These are phyloP conservation scores for Coptodon bakossiorum DNA, from an alignment of 2,113 vertebrate genomes.

Conservation along the genomic window DNA sequence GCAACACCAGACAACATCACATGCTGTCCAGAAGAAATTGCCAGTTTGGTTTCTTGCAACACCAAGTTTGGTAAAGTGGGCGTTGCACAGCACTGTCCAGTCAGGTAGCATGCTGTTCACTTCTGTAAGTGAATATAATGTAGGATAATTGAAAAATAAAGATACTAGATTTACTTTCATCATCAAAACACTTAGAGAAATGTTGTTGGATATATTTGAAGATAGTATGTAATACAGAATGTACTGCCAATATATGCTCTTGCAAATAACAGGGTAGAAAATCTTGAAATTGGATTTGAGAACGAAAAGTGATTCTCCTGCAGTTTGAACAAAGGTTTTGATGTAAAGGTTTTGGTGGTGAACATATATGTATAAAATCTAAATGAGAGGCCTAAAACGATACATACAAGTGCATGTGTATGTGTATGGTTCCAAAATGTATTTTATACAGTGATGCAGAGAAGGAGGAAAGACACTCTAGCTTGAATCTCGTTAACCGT, in stretches of 20 bases:
- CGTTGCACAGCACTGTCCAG: background rate
- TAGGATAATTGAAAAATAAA: background rate
- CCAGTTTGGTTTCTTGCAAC: background rate
- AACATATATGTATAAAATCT: too few relatives aligned
- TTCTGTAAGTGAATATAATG: background rate
- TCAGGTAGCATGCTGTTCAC: accelerated
- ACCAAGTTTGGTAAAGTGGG: background rate
- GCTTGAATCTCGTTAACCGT: accelerated
- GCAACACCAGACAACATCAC: background rate
- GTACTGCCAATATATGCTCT: background rate
- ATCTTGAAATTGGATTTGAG: background rate
- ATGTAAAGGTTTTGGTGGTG: too few relatives aligned
- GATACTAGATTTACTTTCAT: background rate
- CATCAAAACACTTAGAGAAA: background rate
- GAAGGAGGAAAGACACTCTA: background rate
- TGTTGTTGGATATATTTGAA: background rate
- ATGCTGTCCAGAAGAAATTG: background rate
- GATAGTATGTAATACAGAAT: background rate
- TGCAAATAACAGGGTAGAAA: accelerated
- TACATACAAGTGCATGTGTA: too few relatives aligned
- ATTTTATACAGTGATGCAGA: accelerated
- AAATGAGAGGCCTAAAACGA: too few relatives aligned
- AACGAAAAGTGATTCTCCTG: accelerated
- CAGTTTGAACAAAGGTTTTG: background rate
- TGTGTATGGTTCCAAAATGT: background rate